These are phyloP conservation scores for Taxidea taxus DNA, from an alignment of 2,113 vertebrate genomes.

Conservation along the genomic window DNA sequence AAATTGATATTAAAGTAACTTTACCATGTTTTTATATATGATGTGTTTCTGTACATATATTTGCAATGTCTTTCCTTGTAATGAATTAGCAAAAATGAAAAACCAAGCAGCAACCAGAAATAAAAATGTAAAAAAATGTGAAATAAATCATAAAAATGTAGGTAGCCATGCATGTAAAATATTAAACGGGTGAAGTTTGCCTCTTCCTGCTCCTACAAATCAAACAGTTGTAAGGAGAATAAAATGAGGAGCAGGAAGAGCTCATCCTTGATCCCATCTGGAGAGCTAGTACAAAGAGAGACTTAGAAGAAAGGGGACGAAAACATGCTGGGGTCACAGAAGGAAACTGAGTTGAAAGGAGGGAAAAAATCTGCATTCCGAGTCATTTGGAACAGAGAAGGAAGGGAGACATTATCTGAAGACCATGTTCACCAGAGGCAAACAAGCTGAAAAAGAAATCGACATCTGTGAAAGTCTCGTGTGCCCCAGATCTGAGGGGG, in stretches of 20 bases:
- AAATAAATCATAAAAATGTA: slow-evolving; percentile 22
- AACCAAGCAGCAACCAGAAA: not conserved
- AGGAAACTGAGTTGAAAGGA: slow-evolving; percentile 83
- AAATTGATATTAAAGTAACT: not conserved
- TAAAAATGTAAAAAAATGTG: not conserved
- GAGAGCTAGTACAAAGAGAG: slow-evolving; percentile 78
- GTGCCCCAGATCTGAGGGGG: slow-evolving; percentile 78
- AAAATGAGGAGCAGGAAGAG: slow-evolving; percentile 54
- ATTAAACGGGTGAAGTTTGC: slow-evolving; percentile 65
- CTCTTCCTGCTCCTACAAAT: slow-evolving; percentile 48
- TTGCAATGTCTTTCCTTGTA: not conserved
- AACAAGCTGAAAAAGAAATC: slow-evolving; percentile 72
- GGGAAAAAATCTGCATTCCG: slow-evolving; percentile 78
- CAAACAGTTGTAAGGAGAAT: slow-evolving; percentile 64
- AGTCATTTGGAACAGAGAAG: slow-evolving; percentile 78
- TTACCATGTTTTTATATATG: not conserved
- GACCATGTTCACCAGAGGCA: slow-evolving; percentile 78
- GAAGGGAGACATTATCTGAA: slow-evolving; percentile 77
- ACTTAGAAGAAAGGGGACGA: slow-evolving; percentile 74
- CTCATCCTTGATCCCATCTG: slow-evolving; percentile 78
- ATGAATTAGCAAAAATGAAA: not conserved
- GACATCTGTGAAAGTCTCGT: slow-evolving; percentile 78
- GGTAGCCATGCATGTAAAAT: slow-evolving; percentile 52
- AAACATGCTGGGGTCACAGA: slow-evolving; percentile 76
- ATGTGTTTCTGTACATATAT: not conserved